Evolutionary conservation across 2,888 invertebrate genomes (phyloP).

Genomic region (Meteorus cinctellus): DNA sequence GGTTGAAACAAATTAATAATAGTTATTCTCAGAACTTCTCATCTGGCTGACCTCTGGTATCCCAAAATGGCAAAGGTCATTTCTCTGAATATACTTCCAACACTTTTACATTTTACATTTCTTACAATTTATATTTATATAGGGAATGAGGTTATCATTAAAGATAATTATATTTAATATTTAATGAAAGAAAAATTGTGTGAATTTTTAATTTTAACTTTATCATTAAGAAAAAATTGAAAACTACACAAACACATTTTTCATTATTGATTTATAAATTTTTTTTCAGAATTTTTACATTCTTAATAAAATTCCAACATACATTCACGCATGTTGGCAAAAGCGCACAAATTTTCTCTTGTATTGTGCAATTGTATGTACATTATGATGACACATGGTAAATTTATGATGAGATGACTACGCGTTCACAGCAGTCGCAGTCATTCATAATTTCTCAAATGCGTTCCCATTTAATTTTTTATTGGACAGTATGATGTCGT

Average conservation of each 20-base stretch:
- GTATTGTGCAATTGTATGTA: not conserved
- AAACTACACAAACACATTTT: not conserved
- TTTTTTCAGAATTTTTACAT: not conserved
- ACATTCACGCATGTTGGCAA: not conserved
- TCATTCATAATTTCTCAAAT: not conserved
- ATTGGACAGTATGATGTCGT: not conserved
- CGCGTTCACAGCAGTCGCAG: not conserved
- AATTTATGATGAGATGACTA: conserved; percentile 4
- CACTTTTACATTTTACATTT: not conserved
- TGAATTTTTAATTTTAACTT: not conserved
- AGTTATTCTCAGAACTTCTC: conserved; percentile 22
- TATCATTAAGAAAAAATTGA: no score
- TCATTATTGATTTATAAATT: not conserved
- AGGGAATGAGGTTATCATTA: conserved; percentile 1
- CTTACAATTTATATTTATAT: not conserved
- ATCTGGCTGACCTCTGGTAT: conserved; percentile 1
- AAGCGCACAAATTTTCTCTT: not conserved
- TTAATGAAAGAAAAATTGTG: not conserved
- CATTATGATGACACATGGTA: not conserved
- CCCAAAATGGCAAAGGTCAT: conserved; percentile 31
- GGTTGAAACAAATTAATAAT: conserved; percentile 12
- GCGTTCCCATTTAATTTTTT: not conserved
- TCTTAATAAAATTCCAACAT: not conserved
- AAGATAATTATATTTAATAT: not conserved
- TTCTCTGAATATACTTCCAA: conserved; percentile 1